A percentile compares a stretch with the other conserved stretches of the same genome.
Conservation (phyloP, 1,140 invertebrate genomes). For the Musca domestica region DNA sequence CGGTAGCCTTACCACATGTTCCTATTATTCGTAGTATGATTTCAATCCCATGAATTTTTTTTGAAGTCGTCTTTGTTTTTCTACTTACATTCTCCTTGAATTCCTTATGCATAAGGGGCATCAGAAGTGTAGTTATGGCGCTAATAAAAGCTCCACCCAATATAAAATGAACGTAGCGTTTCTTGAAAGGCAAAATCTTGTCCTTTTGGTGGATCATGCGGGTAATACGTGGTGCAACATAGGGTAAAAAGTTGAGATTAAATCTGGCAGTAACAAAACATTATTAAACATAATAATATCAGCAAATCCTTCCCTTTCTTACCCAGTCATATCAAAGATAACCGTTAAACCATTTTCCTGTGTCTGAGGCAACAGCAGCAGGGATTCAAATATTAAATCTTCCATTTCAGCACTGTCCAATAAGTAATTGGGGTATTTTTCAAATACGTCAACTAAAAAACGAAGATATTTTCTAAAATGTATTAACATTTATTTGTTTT, state of each 20-base stretch:
- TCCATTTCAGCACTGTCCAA: slow-evolving; percentile 48
- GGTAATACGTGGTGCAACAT: slow-evolving; percentile 42
- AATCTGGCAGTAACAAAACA: slow-evolving; percentile 5
- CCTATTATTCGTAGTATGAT: too few relatives aligned
- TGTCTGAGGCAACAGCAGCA: slow-evolving; percentile 41
- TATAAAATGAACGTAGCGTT: slow-evolving; percentile 43
- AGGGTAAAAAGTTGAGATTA: slow-evolving; percentile 33
- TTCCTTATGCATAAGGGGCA: slow-evolving; percentile 48
- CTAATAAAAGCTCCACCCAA: slow-evolving; percentile 47
- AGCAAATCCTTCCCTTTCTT: background rate
- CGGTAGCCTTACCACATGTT: too few relatives aligned
- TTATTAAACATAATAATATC: background rate
- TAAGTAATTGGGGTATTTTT: slow-evolving; percentile 43
- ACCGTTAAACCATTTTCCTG: slow-evolving; percentile 20
- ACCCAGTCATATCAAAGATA: slow-evolving; percentile 20
- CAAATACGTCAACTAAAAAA: slow-evolving; percentile 39
- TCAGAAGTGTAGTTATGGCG: slow-evolving; percentile 39
- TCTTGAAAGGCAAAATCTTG: slow-evolving; percentile 38
- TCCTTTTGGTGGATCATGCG: slow-evolving; percentile 47
- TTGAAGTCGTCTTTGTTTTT: too few relatives aligned
- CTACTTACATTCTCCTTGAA: slow-evolving; percentile 43
- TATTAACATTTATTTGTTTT: background rate
- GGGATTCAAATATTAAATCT: slow-evolving; percentile 48
- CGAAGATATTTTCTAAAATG: background rate
- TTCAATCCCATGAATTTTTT: too few relatives aligned